Percentiles rank a stretch among this genome's conserved stretches.
phyloP scores from a whole-genome alignment of 2,113 vertebrate genomes.

The Thamnophis sirtalis region DNA sequence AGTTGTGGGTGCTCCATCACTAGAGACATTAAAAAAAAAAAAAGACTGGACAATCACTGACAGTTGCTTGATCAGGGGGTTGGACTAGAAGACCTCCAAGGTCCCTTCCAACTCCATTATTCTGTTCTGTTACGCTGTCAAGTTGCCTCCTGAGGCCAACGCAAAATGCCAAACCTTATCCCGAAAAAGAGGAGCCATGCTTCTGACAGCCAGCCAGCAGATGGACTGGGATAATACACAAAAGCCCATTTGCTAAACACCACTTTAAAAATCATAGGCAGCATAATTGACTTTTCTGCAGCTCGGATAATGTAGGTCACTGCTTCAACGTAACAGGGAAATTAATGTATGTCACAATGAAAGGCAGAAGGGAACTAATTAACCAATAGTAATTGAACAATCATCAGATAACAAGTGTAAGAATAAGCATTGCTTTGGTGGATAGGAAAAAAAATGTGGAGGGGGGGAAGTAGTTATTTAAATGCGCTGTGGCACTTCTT shows the following conservation, averaged over 20 bases:
- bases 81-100: neutral
- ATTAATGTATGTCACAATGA: constrained; percentile 47
- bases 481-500: constrained; percentile 26
- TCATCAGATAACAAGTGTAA: constrained; percentile 63
- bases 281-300: constrained; percentile 52
- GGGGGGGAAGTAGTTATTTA: constrained; percentile 44
- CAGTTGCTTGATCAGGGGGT: no score
- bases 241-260: constrained; percentile 41
- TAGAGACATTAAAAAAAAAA: no score
- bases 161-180: constrained; percentile 1
- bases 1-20: no score
- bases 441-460: constrained; percentile 23
- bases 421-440: constrained; percentile 49
- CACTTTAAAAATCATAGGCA: constrained; percentile 60
- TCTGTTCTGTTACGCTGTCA: neutral
- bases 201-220: constrained; percentile 30
- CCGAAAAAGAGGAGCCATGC: neutral
- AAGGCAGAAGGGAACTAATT: constrained; percentile 67
- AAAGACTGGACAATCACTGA: no score
- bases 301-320: constrained; percentile 63
- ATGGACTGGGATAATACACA: constrained; percentile 4
- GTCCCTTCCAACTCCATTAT: neutral
- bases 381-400: constrained; percentile 68
- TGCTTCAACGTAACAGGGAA: constrained; percentile 48
- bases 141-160: neutral